These are phyloP conservation scores for Athene cunicularia DNA, from an alignment of 2,113 vertebrate species.

Conservation along the genomic window DNA sequence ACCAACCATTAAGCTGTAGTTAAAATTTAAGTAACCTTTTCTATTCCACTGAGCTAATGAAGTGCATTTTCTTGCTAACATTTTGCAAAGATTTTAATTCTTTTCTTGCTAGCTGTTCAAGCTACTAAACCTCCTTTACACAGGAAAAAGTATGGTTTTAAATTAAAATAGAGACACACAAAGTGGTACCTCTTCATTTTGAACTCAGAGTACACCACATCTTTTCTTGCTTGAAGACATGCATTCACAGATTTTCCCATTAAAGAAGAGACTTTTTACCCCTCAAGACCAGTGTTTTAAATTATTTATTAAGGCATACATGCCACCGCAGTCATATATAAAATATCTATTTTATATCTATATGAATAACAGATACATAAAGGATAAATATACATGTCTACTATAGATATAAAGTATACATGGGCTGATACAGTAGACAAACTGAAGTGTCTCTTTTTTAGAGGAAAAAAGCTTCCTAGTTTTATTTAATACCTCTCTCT, in stretches of 20 bases:
- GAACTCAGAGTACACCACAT: slow-evolving; percentile 6
- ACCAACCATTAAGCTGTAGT: slow-evolving; percentile 46
- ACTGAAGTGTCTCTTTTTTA: background rate
- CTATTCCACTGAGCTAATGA: slow-evolving; percentile 46
- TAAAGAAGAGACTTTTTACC: slow-evolving; percentile 9
- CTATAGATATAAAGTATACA: background rate
- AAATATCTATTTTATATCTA: background rate
- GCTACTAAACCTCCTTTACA: slow-evolving; percentile 30
- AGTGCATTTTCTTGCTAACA: slow-evolving; percentile 71
- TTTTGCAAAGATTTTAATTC: slow-evolving; percentile 56
- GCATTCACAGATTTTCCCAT: slow-evolving; percentile 35
- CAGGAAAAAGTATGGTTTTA: background rate
- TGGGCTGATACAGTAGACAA: background rate
- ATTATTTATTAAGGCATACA: slow-evolving; percentile 22
- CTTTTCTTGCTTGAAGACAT: slow-evolving; percentile 51
- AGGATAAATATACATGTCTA: background rate
- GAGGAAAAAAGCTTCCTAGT: background rate
- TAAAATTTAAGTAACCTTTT: slow-evolving; percentile 67
- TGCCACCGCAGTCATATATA: background rate
- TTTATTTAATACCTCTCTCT: background rate
- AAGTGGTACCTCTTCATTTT: background rate
- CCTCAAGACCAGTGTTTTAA: background rate
- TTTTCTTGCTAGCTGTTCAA: slow-evolving; percentile 37
- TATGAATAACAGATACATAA: background rate
- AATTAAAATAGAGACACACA: slow-evolving; percentile 41